Base-by-base conservation (phyloP, 2,113 vertebrate genomes). In the Muscicapa adusta region DNA sequence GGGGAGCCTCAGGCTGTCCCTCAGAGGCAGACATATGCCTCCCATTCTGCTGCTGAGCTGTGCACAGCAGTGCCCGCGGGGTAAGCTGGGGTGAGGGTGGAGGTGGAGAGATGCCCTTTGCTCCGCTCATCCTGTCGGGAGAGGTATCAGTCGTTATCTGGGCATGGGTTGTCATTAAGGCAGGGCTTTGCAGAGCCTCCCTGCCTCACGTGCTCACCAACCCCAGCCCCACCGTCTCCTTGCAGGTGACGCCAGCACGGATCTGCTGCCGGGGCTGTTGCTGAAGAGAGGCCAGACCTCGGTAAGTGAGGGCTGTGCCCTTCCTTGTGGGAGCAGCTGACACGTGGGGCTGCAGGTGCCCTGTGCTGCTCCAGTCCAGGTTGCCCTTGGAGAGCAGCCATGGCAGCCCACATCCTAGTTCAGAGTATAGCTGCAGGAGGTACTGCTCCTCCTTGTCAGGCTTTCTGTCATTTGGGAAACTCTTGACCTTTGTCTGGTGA, bases 231-330 rank as follows among this genome's bases (percentile, higher is more conserved):
- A 19, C n/a, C 0, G 17, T 73, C 93, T 73, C 1, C 7, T 96
- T 94, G 66, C 97, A 98, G 88, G 97, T 33, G 98, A 98, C 9
- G 34, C 95, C 60, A 87, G 93, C 3, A 56, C 81, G 11, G 96
- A 97, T 58, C 78, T 97, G 85, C 58, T 98, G 81, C 98, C 98
- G 1, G 97, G 97, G 65, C 95, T 98, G 88, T 3, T 97, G 81
- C 96, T 98, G 89, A 98, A 98, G 96, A 98, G 98, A 72, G 97
- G 98, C 85, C 98, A 98, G 89, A 97, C 91, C 71, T 98, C 98
- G 94, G 98, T 98, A 80, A 98, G 98, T 29, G 54, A 25, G 25
- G 73, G 28, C n/a, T 4, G 2, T 34, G 38, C 36, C 26, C 47
- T 23, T 13, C 29, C 38, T 11, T 8, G 2, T 28, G 48, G 47